A percentile compares a stretch with the other conserved stretches of the same genome.
Evolutionary conservation across 1,140 invertebrate species (phyloP).

Genomic region (Apocrypta bakeri): DNA sequence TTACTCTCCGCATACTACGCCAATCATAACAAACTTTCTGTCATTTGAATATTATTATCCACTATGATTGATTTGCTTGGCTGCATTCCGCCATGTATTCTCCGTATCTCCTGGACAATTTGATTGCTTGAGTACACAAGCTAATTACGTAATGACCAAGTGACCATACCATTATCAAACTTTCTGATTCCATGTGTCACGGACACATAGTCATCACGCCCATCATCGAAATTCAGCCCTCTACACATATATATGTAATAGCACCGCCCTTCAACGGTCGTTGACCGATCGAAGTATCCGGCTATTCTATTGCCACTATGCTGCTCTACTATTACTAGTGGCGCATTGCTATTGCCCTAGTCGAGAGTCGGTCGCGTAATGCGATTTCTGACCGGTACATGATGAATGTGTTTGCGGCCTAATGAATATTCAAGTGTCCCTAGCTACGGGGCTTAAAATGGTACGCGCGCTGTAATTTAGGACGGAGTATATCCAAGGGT

Average conservation of each 20-base stretch:
- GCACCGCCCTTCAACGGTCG: not conserved
- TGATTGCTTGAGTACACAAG: not conserved
- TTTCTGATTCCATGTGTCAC: constrained; percentile 13
- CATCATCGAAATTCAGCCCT: constrained; percentile 5
- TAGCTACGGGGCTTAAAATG: constrained; percentile 9
- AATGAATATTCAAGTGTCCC: constrained; percentile 36
- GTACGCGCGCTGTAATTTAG: not conserved
- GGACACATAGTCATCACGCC: constrained; percentile 12
- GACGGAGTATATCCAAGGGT: not conserved
- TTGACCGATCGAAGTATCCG: not conserved
- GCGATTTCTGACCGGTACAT: constrained; percentile 28
- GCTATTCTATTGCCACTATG: not conserved
- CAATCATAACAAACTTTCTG: no score
- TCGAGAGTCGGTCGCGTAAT: not conserved
- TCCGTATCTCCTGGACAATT: not conserved
- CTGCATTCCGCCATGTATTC: not conserved
- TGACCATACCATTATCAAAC: not conserved
- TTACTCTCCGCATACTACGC: no score
- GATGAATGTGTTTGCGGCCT: constrained; percentile 25
- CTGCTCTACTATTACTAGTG: not conserved
- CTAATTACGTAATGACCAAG: constrained; percentile 35
- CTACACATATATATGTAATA: no score
- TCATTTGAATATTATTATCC: constrained; percentile 20
- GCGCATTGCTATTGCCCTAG: not conserved
- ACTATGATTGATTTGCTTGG: constrained; percentile 13